Conservation (phyloP, 2,113 vertebrate genomes). For the Clarias magur region DNA sequence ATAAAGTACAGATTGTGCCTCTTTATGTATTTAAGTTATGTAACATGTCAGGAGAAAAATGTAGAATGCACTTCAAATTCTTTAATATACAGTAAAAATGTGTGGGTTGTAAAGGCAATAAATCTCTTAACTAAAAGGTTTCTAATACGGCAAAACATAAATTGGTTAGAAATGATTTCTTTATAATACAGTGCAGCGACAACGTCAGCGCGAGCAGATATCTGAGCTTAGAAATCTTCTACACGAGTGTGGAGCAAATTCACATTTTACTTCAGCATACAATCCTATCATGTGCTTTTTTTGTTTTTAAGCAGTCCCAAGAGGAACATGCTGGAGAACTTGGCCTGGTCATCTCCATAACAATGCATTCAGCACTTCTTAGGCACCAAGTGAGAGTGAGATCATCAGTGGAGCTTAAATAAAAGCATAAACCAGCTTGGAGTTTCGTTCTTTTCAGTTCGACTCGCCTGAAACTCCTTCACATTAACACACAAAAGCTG, state of each 20-base stretch:
- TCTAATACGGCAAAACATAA: neutral
- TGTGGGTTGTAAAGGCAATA: neutral
- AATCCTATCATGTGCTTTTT: slow-evolving; percentile 30
- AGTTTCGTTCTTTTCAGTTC: slow-evolving; percentile 11
- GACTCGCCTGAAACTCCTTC: slow-evolving; percentile 7
- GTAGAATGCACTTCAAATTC: slow-evolving; percentile 18
- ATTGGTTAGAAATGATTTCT: neutral
- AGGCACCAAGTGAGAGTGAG: slow-evolving; percentile 19
- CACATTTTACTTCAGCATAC: slow-evolving; percentile 38
- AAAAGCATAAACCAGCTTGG: neutral
- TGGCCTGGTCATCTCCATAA: neutral
- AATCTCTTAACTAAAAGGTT: slow-evolving; percentile 7
- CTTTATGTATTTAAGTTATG: slow-evolving; percentile 2
- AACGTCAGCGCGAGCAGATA: slow-evolving; percentile 3
- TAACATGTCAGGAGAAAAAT: slow-evolving; percentile 11
- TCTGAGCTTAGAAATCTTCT: neutral
- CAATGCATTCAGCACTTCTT: slow-evolving; percentile 21
- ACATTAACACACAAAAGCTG: slow-evolving; percentile 25
- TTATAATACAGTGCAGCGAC: slow-evolving; percentile 21
- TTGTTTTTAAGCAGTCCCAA: slow-evolving; percentile 20
- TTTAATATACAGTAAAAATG: slow-evolving; percentile 27
- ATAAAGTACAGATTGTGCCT: slow-evolving; percentile 1
- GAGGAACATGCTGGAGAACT: slow-evolving; percentile 13
- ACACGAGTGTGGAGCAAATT: slow-evolving; percentile 28
- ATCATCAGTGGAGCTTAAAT: slow-evolving; percentile 7